Conservation (phyloP, 1,140 invertebrate species). For the Dermatophagoides farinae region DNA sequence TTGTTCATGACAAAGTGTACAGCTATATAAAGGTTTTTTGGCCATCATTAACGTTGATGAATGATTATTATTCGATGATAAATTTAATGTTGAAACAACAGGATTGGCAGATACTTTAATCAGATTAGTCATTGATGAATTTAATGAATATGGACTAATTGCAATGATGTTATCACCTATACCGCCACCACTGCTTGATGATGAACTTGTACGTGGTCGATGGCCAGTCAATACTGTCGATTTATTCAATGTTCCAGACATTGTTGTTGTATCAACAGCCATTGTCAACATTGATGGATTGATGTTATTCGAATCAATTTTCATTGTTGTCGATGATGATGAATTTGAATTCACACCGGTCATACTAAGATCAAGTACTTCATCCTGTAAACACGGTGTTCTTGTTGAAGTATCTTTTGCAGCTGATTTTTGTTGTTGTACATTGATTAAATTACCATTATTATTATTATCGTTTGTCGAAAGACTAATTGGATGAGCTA, state of each 20-base stretch:
- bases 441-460: no score
- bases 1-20: neutral
- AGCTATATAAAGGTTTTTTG: neutral
- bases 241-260: neutral
- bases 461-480: no score
- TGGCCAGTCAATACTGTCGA: neutral
- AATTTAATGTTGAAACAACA: no score
- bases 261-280: no score
- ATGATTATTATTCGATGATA: neutral
- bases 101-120: conserved; percentile 2
- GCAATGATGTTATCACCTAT: neutral
- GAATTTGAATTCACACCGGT: neutral
- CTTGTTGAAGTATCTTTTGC: neutral
- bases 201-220: no score
- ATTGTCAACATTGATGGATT: no score
- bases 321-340: neutral
- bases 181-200: no score
- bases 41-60: neutral
- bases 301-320: neutral
- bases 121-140: conserved; percentile 1
- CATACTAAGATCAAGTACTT: conserved; percentile 2
- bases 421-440: no score
- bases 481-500: no score
- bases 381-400: conserved; percentile 21
- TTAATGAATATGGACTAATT: neutral